Evolutionary conservation across 2,888 invertebrate species (phyloP).

Genomic region (Dryobotodes eremita): DNA sequence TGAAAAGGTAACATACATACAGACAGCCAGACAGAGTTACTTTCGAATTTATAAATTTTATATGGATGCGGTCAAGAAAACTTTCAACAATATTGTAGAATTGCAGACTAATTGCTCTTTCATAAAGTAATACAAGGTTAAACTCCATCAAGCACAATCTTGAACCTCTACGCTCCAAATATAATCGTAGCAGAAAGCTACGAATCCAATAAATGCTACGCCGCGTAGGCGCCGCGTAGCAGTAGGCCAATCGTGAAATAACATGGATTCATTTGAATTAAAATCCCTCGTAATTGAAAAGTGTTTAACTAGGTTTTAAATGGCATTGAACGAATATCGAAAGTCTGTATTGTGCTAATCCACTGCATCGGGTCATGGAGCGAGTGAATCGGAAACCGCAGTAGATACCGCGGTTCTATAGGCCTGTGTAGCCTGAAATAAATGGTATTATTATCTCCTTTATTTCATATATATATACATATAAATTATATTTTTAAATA

Average conservation of each 20-base stretch:
- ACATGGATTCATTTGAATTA: conserved; percentile 18
- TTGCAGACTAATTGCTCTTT: conserved; percentile 3
- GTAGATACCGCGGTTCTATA: background rate
- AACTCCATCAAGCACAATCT: conserved; percentile 10
- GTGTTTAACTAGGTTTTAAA: conserved; percentile 5
- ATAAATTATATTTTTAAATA: no score
- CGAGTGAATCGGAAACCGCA: conserved; percentile 32
- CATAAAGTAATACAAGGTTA: conserved; percentile 20
- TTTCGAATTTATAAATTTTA: no score
- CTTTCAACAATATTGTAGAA: background rate
- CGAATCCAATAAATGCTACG: conserved; percentile 46
- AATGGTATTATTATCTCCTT: no score
- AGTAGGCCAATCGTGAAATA: conserved; percentile 19
- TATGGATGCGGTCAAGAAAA: background rate
- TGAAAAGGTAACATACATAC: no score
- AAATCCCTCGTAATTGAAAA: conserved; percentile 24
- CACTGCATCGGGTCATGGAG: conserved; percentile 26
- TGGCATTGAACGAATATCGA: conserved; percentile 17
- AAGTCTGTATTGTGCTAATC: conserved; percentile 35
- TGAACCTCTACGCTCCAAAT: conserved; percentile 7
- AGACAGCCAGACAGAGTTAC: no score
- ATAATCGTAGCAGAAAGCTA: conserved; percentile 42
- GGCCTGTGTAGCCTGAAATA: no score
- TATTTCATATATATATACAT: no score
- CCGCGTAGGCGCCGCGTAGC: conserved; percentile 42